Base-by-base conservation (phyloP, 2,113 vertebrate species). In the Orientallactaga bullata region DNA sequence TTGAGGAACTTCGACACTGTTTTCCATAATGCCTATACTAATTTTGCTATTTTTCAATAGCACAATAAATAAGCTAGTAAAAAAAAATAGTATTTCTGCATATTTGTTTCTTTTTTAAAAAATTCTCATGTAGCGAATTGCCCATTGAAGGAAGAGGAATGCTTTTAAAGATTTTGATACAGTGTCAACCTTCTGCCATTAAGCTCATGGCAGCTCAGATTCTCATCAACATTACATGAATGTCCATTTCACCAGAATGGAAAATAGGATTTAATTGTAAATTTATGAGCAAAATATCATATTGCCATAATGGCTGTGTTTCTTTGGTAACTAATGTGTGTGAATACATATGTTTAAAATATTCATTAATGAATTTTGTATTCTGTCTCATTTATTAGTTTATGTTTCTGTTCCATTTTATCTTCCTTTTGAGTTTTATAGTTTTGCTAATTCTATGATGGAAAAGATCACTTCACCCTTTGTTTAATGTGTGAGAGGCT, bases 291-390 rank as follows among this genome's bases (percentile, higher is more conserved):
- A 80, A 91, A 94, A 73, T 82, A 51, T 42, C 65, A 88, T 61
- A 79, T 28, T 72, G 66, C 51, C 65, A 90, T 90, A 82, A 85
- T 2, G 82, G 35, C 35, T 60, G 32, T 9, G 69, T 94, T 95
- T 94, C 95, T 93, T 92, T 88, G 94, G 85, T 95, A 90, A 94
- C 74, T 66, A 95, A 88, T 91, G 66, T 76, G 84, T 79, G 17
- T 58, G 84, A 78, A 84, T 71, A n/a, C 66, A 47, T 71, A 58
- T 73, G 20, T 47, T 72, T 78, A 51, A 93, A 89, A 95, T 79
- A 91, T 60, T 95, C 83, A 88, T 93, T 92, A 95, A 85, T 16
- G 30, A 78, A 76, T 69, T 89, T 94, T 88, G 87, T 8, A 37
- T 88, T 95, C n/a, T 72, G 55, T 47, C 3, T 79, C 82, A 58